A percentile compares a stretch with the other conserved stretches of the same genome.
phyloP scores from a whole-genome alignment of 2,888 invertebrate genomes.

The Aelia acuminata region DNA sequence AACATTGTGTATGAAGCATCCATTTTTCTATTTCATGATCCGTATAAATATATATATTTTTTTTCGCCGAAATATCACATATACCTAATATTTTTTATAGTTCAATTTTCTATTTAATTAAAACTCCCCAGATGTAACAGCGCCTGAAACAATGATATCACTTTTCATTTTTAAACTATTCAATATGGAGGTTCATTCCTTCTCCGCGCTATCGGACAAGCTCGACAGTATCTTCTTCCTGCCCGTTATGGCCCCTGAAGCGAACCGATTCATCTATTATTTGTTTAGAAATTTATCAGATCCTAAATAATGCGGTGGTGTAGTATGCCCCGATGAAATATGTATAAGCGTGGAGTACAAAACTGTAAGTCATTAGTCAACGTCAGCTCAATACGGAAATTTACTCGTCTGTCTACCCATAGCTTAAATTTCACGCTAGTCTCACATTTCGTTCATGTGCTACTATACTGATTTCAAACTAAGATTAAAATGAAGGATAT shows the following conservation, averaged over 20 bases:
- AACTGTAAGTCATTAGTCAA: neutral
- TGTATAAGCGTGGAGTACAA: neutral
- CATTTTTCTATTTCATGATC: no score
- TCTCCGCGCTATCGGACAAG: neutral
- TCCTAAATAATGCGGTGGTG: neutral
- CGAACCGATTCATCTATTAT: neutral
- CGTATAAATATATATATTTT: no score
- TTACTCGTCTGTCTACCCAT: no score
- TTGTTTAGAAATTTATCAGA: neutral
- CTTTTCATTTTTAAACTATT: neutral
- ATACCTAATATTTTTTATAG: no score
- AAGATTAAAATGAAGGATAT: no score
- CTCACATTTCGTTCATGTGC: no score
- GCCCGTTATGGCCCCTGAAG: neutral
- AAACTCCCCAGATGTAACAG: neutral
- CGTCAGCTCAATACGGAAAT: neutral
- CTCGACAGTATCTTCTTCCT: neutral
- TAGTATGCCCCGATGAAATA: neutral
- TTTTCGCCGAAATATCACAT: no score
- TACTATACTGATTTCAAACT: no score
- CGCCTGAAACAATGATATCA: neutral
- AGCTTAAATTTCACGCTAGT: no score
- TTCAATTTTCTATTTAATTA: neutral
- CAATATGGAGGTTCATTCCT: neutral
- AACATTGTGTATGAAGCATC: no score